These are phyloP conservation scores for Acrobasis repandana DNA, from an alignment of 2,888 invertebrate species.

Conservation along the genomic window DNA sequence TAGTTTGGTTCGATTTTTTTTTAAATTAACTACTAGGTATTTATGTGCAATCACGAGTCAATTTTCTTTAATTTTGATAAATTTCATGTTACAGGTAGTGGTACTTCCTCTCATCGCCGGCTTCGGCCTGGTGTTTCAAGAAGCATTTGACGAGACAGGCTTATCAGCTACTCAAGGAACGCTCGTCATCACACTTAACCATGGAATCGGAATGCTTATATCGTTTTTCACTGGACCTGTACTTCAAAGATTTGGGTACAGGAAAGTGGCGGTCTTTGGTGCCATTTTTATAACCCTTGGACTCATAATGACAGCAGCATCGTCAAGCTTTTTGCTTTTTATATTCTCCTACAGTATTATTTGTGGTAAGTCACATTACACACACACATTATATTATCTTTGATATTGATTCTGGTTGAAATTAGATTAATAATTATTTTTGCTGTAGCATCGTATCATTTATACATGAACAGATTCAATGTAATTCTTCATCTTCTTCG, in stretches of 20 bases:
- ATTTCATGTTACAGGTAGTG: constrained; percentile 54
- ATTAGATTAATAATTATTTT: no score
- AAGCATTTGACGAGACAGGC: constrained; percentile 81
- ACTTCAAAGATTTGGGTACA: constrained; percentile 83
- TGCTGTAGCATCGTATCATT: no score
- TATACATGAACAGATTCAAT: no score
- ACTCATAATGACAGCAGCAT: constrained; percentile 82
- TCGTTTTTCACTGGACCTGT: constrained; percentile 86
- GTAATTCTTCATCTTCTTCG: no score
- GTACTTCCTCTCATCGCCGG: constrained; percentile 84
- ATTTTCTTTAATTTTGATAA: background rate
- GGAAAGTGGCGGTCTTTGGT: constrained; percentile 84
- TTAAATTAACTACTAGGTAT: no score
- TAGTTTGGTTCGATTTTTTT: no score
- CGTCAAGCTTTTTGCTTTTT: constrained; percentile 81
- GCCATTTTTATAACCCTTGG: constrained; percentile 81
- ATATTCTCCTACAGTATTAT: constrained; percentile 86
- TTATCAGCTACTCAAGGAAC: constrained; percentile 84
- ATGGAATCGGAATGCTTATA: constrained; percentile 86
- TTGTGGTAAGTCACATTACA: constrained; percentile 82
- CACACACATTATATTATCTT: no score
- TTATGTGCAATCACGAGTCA: no score
- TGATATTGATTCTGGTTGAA: no score
- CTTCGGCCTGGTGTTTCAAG: constrained; percentile 86
- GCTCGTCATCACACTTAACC: constrained; percentile 85